Percentiles rank a stretch among this genome's conserved stretches.
Conservation (phyloP, 2,113 vertebrate species). For the Halichoeres trimaculatus region DNA sequence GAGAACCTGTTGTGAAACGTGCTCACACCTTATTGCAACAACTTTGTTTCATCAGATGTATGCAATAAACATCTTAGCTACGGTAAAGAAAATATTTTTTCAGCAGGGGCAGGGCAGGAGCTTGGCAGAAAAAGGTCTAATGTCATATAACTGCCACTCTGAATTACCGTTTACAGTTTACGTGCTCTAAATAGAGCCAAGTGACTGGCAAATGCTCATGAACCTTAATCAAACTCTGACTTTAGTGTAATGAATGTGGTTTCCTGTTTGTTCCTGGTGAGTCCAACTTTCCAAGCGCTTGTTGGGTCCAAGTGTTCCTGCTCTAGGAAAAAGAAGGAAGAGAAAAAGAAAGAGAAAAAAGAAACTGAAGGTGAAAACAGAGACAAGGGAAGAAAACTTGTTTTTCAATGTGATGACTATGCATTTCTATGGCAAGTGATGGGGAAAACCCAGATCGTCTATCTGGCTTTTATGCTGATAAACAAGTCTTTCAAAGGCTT, state of each 20-base stretch:
- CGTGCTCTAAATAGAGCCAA: slow-evolving; percentile 12
- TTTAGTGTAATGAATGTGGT: slow-evolving; percentile 37
- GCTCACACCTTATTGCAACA: slow-evolving; percentile 20
- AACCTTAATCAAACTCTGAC: slow-evolving; percentile 50
- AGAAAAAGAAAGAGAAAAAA: neutral
- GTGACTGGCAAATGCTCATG: slow-evolving; percentile 27
- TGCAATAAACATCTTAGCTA: slow-evolving; percentile 11
- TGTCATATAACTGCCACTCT: slow-evolving; percentile 37
- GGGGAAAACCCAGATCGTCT: neutral
- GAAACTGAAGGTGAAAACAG: neutral
- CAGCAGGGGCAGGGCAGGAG: neutral
- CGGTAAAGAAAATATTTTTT: slow-evolving; percentile 9
- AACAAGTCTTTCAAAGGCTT: slow-evolving; percentile 5
- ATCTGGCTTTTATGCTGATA: slow-evolving; percentile 1
- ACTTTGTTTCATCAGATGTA: slow-evolving; percentile 49
- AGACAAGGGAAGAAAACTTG: neutral
- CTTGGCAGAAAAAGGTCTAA: slow-evolving; percentile 7
- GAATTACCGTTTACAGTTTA: slow-evolving; percentile 46
- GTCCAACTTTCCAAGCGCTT: slow-evolving; percentile 51
- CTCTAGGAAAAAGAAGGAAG: neutral
- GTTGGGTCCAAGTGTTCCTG: slow-evolving; percentile 18
- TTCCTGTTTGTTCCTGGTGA: slow-evolving; percentile 55
- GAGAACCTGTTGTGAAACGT: slow-evolving; percentile 43
- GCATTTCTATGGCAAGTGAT: neutral
- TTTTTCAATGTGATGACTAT: slow-evolving; percentile 14